Base-by-base conservation (phyloP, 2,888 invertebrate genomes). In the Boloria selene region DNA sequence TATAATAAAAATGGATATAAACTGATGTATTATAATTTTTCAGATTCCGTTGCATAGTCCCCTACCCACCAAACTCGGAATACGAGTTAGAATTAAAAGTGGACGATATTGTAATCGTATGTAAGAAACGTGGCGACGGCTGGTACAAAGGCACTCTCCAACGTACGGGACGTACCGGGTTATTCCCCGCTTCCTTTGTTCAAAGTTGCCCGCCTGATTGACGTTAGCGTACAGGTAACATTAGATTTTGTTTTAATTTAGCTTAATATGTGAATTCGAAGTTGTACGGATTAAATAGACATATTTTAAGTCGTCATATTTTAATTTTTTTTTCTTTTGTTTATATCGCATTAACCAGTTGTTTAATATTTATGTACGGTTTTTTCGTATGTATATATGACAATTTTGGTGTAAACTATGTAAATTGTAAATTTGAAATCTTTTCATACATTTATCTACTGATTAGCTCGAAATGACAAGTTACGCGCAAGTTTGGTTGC, bases 101-200 rank as follows among this genome's bases (percentile, higher is more conserved):
- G 50, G 97, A 98, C 69, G 98, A 98, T 80, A 95, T 98, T 64
- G 97, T 98, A 73, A 95, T 97, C 75, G 98, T 98, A 18, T 96
- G 97, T 78, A 96, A 96, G 79, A 98, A 98, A 81, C 94, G 98
- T 61, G 98, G 98, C 61, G 98, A 98, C 81, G 98, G 98, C 56
- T 98, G 98, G 98, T 98, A 96, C 88, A 98, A 98, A 83, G 98
- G 98, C 18, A 98, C 97, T 0, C 94, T 97, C 74, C 96, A 97
- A 74, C 94, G 97, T 64, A 98, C 97, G 1, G 98, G 98, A 47
- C 96, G 97, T 76, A 97, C 97, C 4, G 98, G 98, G n/a, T 93
- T 98, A 52, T 98, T 98, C 89, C 98, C 98, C 2, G 97, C 98
- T 59, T 98, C 97, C 81, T 98, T 98, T 91, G 98, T 98, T 14